Evolutionary conservation across 2,797 vertebrate genomes (phyloP).

Genomic region (Taeniopygia guttata): DNA sequence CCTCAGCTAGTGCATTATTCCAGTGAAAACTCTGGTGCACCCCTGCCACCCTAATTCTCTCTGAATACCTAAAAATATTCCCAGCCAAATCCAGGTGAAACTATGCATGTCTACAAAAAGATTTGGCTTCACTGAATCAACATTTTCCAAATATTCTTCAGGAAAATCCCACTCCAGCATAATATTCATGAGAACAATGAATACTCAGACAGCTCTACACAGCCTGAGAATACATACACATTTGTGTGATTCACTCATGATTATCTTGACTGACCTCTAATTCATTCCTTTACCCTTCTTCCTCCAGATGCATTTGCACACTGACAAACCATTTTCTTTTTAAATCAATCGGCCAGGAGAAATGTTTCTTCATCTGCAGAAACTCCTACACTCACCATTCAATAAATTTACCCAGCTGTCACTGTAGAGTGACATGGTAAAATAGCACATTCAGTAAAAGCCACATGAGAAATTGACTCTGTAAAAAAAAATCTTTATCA

Average conservation of each 20-base stretch:
- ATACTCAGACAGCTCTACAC: neutral
- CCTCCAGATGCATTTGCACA: constrained; percentile 21
- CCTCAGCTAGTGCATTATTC: neutral
- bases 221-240: neutral
- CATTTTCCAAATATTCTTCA: neutral
- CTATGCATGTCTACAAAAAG: neutral
- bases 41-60: neutral
- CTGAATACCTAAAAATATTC: neutral
- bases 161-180: neutral
- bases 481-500: constrained; percentile 35
- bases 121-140: neutral
- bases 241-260: constrained; percentile 5
- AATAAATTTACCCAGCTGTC: constrained; percentile 9
- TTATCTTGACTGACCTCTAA: constrained; percentile 26
- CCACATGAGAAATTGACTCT: constrained; percentile 1
- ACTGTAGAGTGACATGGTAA: constrained; percentile 20
- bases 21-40: neutral
- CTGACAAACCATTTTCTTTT: constrained; percentile 41
- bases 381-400: neutral
- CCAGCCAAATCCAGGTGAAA: neutral
- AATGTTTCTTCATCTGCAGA: constrained; percentile 20
- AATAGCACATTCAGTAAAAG: neutral
- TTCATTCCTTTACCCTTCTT: constrained; percentile 17
- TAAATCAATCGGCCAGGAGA: neutral
- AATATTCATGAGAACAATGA: constrained; percentile 9